Evolutionary conservation across 2,797 vertebrate species (phyloP), one percentile per base, ranked within the genome.

Genomic region (Danionella dracula): DNA sequence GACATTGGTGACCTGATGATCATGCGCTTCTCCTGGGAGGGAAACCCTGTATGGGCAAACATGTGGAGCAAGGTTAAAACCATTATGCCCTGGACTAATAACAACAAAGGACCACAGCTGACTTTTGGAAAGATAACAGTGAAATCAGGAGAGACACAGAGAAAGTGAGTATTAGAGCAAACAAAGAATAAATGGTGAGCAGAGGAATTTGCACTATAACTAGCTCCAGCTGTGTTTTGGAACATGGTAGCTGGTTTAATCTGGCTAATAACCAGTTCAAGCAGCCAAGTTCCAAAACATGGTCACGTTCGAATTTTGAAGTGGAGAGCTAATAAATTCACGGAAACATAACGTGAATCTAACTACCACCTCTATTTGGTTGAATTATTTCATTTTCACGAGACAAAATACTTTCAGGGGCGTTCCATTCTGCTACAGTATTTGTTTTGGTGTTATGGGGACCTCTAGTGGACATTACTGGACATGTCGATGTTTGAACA

Each of bases 71-170:
- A 83, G 0, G 69, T 98, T 68, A 89, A 93, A 77, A 92, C 83
- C 75, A 88, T 96, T 70, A 89, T 96, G 1, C 88, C 89, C 0
- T 96, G 93, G 95, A 79, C 82, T 11, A 68, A 71, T 17, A 68
- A 10, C 4, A 42, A 29, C 2, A 80, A 4, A 16, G 82, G 83
- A 20, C 82, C 90, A 1, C 86, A 81, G 71, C 87, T 98, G 17
- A 78, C 81, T 3, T 79, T 95, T 41, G 93, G 90, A 72, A 88
- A 76, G 64, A 86, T 98, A 78, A 84, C 79, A 54, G 81, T 93
- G 71, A 96, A 94, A 81, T 88, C 89, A 10, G 96, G 95, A 8
- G 94, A 98, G 73, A 95, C 93, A 0, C 95, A 98, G 74, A 75
- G 90, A 57, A 96, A 88, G 93, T 93, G 88, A 82, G 85, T 82